A percentile compares a stretch with the other conserved stretches of the same genome.
These are phyloP conservation scores for Mionectes olivaceus DNA, from an alignment of 2,797 vertebrate species.

Conservation along the genomic window DNA sequence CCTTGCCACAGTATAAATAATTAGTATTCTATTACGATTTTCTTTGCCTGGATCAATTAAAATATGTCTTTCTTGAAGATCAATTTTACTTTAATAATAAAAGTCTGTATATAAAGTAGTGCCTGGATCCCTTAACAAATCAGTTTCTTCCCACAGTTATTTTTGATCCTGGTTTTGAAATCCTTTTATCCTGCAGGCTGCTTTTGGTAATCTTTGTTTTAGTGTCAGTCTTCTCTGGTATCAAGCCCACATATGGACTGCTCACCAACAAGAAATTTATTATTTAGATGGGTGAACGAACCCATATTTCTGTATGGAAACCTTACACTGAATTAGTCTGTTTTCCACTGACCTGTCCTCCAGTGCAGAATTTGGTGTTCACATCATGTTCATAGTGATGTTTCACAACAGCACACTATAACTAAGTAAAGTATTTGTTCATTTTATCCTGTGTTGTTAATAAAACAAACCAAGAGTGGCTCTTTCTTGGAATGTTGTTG, in stretches of 20 bases:
- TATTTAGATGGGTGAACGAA: background rate
- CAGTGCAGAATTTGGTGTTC: background rate
- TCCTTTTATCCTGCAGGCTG: background rate
- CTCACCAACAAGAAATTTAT: background rate
- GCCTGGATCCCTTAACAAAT: background rate
- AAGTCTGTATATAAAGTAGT: background rate
- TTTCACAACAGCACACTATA: background rate
- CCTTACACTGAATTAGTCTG: background rate
- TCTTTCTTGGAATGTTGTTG: background rate
- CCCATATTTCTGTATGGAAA: accelerated
- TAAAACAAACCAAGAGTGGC: background rate
- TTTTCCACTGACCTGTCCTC: background rate
- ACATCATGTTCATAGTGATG: background rate
- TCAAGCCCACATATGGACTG: background rate
- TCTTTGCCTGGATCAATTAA: background rate
- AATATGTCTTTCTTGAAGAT: background rate
- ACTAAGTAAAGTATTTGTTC: background rate
- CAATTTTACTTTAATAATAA: background rate
- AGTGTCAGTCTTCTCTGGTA: background rate
- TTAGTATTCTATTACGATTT: background rate
- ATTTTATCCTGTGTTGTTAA: background rate
- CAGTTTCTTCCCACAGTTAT: background rate
- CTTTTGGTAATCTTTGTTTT: background rate
- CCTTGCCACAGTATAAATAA: background rate
- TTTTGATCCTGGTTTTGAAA: background rate